A percentile compares a stretch with the other conserved stretches of the same genome.
These are phyloP conservation scores for Psilopsiagon aymara DNA, from an alignment of 2,113 vertebrate genomes.

Conservation along the genomic window DNA sequence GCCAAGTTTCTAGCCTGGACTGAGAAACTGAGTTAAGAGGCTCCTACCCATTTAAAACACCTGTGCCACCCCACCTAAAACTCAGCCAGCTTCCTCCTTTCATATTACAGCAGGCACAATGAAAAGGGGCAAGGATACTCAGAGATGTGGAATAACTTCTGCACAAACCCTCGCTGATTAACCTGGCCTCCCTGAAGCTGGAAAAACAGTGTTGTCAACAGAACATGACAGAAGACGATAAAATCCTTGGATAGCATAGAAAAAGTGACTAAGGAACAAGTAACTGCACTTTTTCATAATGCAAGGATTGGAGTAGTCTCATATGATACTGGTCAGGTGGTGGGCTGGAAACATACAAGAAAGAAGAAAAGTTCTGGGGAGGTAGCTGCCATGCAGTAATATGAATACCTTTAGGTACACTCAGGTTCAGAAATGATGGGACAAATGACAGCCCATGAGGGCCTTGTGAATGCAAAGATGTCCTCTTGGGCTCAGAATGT, in stretches of 20 bases:
- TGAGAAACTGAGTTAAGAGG: neutral
- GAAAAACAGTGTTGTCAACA: neutral
- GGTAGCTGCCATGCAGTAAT: accelerated
- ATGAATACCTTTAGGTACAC: neutral
- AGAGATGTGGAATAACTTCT: neutral
- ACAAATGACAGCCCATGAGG: neutral
- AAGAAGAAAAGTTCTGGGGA: neutral
- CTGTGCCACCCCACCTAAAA: neutral
- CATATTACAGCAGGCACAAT: neutral
- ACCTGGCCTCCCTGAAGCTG: neutral
- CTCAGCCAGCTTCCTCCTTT: neutral
- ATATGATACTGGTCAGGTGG: too few relatives aligned
- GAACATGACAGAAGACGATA: neutral
- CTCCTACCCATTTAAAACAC: neutral
- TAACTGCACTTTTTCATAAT: neutral
- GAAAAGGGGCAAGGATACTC: neutral
- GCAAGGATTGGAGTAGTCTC: neutral
- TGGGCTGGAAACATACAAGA: neutral
- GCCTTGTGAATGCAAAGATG: neutral
- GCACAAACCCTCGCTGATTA: neutral
- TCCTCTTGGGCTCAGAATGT: neutral
- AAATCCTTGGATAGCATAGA: neutral
- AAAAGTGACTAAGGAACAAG: neutral
- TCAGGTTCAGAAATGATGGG: neutral
- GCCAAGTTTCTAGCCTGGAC: neutral